phyloP scores from a whole-genome alignment of 2,888 invertebrate genomes.

The Tachina fera region DNA sequence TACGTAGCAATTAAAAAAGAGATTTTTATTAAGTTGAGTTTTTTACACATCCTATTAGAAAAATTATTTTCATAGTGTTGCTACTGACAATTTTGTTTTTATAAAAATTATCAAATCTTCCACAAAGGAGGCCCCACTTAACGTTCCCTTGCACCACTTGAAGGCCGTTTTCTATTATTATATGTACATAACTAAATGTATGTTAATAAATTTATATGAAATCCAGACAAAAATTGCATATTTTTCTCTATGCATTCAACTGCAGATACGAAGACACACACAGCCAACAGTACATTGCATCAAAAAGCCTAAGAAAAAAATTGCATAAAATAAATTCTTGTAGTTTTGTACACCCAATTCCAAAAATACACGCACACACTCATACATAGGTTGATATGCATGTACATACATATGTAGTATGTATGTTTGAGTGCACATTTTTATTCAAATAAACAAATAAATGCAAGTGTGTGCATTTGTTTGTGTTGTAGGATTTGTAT shows the following conservation, averaged over 20 bases:
- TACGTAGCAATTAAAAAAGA: too few species aligned
- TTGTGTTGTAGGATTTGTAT: slow-evolving; percentile 16
- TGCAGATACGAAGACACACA: slow-evolving; percentile 46
- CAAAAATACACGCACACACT: slow-evolving; percentile 41
- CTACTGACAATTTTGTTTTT: too few species aligned
- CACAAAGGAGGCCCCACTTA: not conserved
- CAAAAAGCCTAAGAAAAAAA: slow-evolving; percentile 55
- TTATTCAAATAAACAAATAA: slow-evolving; percentile 27
- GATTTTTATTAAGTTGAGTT: too few species aligned
- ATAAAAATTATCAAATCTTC: not conserved
- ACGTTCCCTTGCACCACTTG: not conserved
- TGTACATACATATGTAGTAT: not conserved
- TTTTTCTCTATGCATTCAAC: slow-evolving; percentile 62
- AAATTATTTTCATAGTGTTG: not conserved
- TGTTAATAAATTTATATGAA: slow-evolving; percentile 56
- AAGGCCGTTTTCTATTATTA: not conserved
- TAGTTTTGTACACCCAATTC: slow-evolving; percentile 61
- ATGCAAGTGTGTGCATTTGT: not conserved
- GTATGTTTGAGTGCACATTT: not conserved
- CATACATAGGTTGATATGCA: too few species aligned
- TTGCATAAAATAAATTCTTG: slow-evolving; percentile 64
- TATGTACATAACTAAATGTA: slow-evolving; percentile 25
- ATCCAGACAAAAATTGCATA: slow-evolving; percentile 70
- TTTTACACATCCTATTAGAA: not conserved
- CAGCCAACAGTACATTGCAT: slow-evolving; percentile 14